phyloP scores from a whole-genome alignment of 1,140 invertebrate species.

The Drosophila yakuba region DNA sequence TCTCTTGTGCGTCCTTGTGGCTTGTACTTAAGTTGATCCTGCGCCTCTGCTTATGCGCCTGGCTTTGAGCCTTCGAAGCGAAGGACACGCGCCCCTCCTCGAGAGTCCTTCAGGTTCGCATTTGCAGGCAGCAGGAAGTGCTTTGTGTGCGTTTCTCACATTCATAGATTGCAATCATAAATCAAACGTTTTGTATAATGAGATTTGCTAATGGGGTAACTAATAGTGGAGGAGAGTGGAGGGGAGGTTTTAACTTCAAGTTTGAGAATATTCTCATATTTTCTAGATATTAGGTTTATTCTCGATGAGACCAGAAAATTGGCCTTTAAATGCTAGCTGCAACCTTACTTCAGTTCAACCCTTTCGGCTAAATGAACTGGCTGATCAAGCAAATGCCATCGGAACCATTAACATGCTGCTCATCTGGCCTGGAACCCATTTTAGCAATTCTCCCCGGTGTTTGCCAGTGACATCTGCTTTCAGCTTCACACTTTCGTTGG shows the following conservation, averaged over 20 bases:
- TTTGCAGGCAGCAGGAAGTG: constrained; percentile 22
- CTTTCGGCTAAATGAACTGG: constrained; percentile 11
- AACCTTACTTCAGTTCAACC: background rate
- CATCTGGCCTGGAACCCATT: constrained; percentile 9
- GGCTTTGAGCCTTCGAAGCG: constrained; percentile 34
- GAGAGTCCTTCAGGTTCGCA: constrained; percentile 39
- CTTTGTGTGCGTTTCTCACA: constrained; percentile 45
- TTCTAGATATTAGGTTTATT: no score
- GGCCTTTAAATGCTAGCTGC: background rate
- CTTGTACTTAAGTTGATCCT: constrained; percentile 72
- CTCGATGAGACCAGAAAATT: no score
- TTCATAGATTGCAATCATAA: constrained; percentile 59
- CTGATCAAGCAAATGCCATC: constrained; percentile 15
- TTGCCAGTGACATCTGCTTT: constrained; percentile 55
- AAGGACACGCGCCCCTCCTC: constrained; percentile 41
- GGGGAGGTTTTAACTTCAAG: constrained; percentile 6
- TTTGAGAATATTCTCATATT: background rate
- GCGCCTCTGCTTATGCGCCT: constrained; percentile 53
- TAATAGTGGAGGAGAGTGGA: constrained; percentile 33
- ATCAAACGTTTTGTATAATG: constrained; percentile 61
- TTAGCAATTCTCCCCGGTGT: constrained; percentile 6
- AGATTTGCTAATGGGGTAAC: constrained; percentile 46
- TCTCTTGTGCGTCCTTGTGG: constrained; percentile 59
- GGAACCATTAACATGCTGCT: constrained; percentile 9
- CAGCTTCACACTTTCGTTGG: constrained; percentile 52